Evolutionary conservation across 2,888 invertebrate genomes (phyloP).

Genomic region (Pteria penguin): DNA sequence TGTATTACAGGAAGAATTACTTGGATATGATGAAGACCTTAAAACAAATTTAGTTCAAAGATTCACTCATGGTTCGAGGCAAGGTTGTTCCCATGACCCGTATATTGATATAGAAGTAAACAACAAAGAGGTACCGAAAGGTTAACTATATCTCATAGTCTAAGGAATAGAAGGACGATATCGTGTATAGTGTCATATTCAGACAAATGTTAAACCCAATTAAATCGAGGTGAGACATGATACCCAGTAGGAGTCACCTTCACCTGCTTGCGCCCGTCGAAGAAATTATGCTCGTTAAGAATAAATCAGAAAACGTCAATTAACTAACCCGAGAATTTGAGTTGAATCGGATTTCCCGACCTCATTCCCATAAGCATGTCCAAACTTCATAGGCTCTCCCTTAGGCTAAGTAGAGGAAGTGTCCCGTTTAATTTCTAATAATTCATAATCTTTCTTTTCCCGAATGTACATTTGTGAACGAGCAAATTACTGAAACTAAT

Average conservation of each 20-base stretch:
- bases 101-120: neutral
- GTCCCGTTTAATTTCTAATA: neutral
- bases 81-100: neutral
- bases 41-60: constrained; percentile 2
- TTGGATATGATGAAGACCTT: neutral
- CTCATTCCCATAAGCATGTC: neutral
- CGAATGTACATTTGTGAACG: neutral
- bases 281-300: neutral
- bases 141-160: no score
- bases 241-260: no score
- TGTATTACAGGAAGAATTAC: no score
- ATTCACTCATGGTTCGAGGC: neutral
- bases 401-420: neutral
- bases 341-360: neutral
- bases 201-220: no score
- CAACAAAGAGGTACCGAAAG: no score
- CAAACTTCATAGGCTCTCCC: neutral
- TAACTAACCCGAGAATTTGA: neutral
- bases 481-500: neutral
- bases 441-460: neutral
- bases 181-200: no score
- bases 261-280: no score
- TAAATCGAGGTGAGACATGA: no score
- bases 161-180: no score
- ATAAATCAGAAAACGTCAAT: neutral